Evolutionary conservation across 2,113 vertebrate genomes (phyloP), one percentile per base, ranked within the genome.

Genomic region (Vulpes vulpes): DNA sequence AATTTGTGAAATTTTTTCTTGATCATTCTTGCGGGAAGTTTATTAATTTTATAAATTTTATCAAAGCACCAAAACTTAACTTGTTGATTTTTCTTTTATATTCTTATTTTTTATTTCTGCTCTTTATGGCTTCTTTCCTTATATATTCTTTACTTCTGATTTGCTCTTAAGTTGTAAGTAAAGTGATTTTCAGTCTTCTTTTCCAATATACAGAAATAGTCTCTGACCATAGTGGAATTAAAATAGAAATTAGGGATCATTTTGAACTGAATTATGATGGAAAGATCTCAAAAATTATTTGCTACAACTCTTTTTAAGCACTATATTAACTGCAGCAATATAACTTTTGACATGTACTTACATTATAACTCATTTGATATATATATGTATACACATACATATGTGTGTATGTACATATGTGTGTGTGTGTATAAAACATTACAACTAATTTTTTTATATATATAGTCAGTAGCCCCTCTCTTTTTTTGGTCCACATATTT

Each of bases 141-240:
- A 60, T 59, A 6, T 49, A 60, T 65, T 62, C 25, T n/a, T 83
- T 71, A 81, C 15, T 32, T 93, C 85, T 53, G 32, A 69, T 81
- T 73, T 90, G 55, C 16, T 49, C 80, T 93, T 91, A 49, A 8
- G 27, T 83, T 93, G 2, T 83, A 93, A 88, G 78, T 78, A 60
- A 91, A 82, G 5, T 76, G 8, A 57, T n/a, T 96, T 81, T 55
- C 59, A 97, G 5, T 57, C 43, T 95, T 59, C 22, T 93, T 83
- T 93, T 38, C 35, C 38, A 73, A 78, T 71, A 82, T n/a, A 17
- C 4, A 27, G 8, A 59, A 22, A 43, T 73, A 78, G 71, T 90
- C 16, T 65, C 23, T 85, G 25, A 73, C 9, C 11, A 82, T 25
- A 64, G 15, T 32, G 25, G 20, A 90, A 71, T 86, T 89, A 79